Conservation (phyloP, 2,113 vertebrate genomes). For the Macrotis lagotis region DNA sequence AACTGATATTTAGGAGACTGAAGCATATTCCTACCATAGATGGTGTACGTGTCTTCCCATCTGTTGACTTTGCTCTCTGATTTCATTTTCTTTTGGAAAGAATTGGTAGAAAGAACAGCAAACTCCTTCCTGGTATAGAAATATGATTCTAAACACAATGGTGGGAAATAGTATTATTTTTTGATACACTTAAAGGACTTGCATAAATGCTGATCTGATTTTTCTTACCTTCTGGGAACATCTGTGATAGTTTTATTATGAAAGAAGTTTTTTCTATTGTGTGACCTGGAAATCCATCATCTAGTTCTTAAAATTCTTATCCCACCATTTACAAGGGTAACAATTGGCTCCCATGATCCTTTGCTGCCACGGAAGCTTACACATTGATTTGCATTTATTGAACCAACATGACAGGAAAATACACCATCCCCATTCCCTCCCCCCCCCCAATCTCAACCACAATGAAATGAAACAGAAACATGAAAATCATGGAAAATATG, state of each 20-base stretch:
- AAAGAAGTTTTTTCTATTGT: constrained; percentile 39
- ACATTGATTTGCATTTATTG: constrained; percentile 59
- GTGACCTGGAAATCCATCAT: constrained; percentile 52
- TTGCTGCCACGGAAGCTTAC: constrained; percentile 31
- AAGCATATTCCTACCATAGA: not conserved
- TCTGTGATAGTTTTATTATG: constrained; percentile 28
- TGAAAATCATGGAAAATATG: constrained; percentile 63
- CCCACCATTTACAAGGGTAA: constrained; percentile 35
- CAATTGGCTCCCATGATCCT: constrained; percentile 52
- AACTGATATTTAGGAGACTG: not conserved
- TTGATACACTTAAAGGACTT: constrained; percentile 56
- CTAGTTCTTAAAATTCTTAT: constrained; percentile 66
- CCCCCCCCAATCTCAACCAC: constrained; percentile 52
- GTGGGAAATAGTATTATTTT: constrained; percentile 28
- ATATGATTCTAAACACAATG: constrained; percentile 29
- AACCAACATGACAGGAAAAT: constrained; percentile 65
- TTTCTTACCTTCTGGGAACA: constrained; percentile 49
- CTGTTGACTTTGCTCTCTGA: not conserved
- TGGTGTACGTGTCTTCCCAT: not conserved
- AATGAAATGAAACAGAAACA: constrained; percentile 57
- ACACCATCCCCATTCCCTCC: constrained; percentile 54
- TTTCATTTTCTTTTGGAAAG: constrained; percentile 21
- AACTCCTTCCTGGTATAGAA: not conserved
- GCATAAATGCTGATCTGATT: constrained; percentile 52
- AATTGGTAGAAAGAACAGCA: constrained; percentile 3